These are phyloP conservation scores for Semicossyphus pulcher DNA, from an alignment of 2,113 vertebrate species.

Conservation along the genomic window DNA sequence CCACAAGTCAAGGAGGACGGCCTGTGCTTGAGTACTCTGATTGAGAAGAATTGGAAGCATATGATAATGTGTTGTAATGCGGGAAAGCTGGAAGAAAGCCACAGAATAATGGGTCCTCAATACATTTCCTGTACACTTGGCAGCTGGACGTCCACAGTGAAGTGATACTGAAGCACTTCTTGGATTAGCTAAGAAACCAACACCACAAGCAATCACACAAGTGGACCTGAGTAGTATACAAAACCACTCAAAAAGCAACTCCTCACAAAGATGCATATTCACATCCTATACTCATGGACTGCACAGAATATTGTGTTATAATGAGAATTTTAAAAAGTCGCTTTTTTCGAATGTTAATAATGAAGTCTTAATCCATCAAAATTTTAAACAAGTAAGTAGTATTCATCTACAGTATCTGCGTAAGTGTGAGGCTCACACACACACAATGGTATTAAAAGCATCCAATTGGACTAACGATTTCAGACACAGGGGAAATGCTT, in stretches of 20 bases:
- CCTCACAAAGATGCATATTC: too few relatives aligned
- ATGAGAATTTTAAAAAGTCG: too few relatives aligned
- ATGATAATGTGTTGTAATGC: neutral
- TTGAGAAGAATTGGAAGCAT: neutral
- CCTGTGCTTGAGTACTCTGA: neutral
- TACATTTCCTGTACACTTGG: neutral
- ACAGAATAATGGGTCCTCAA: neutral
- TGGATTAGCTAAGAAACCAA: neutral
- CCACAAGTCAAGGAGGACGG: neutral
- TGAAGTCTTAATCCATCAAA: too few relatives aligned
- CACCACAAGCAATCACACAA: neutral
- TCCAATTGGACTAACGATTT: conserved; percentile 53
- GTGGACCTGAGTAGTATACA: neutral
- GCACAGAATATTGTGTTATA: too few relatives aligned
- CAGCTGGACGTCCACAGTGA: neutral
- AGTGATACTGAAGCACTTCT: neutral
- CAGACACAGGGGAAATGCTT: conserved; percentile 52
- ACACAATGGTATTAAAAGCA: conserved; percentile 40
- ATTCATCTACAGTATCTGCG: neutral
- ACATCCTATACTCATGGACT: too few relatives aligned
- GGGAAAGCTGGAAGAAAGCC: neutral
- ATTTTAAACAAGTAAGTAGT: neutral
- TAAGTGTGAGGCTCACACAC: conserved; percentile 6
- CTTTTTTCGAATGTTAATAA: too few relatives aligned
- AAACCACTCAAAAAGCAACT: neutral